These are phyloP conservation scores for Dromaius novaehollandiae DNA, from an alignment of 2,113 vertebrate genomes.

Conservation along the genomic window DNA sequence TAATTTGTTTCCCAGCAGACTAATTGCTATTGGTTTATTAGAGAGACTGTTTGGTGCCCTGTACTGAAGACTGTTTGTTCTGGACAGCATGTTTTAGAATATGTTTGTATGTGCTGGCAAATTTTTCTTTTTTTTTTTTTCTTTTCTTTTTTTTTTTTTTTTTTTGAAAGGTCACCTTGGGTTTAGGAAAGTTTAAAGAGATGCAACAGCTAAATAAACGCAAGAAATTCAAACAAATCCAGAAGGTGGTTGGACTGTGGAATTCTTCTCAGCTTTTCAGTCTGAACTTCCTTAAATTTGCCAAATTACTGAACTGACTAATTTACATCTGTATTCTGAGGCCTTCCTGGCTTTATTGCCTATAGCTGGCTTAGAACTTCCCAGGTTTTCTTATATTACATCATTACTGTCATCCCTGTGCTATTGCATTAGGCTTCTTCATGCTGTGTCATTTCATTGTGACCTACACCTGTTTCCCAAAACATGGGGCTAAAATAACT, in stretches of 20 bases:
- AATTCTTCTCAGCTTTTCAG: slow-evolving; percentile 52
- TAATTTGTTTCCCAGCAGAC: slow-evolving; percentile 48
- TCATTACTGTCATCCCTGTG: background rate
- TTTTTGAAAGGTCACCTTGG: slow-evolving; percentile 57
- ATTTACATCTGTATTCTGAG: slow-evolving; percentile 40
- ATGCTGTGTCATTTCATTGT: background rate
- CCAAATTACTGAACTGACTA: background rate
- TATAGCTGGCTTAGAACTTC: background rate
- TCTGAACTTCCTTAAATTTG: slow-evolving; percentile 47
- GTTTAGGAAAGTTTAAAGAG: slow-evolving; percentile 57
- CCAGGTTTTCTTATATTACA: slow-evolving; percentile 32
- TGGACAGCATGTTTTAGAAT: slow-evolving; percentile 57
- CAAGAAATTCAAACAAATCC: slow-evolving; percentile 48
- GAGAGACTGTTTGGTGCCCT: slow-evolving; percentile 49
- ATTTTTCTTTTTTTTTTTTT: slow-evolving; percentile 5
- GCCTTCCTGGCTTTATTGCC: slow-evolving; percentile 13
- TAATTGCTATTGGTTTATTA: slow-evolving; percentile 67
- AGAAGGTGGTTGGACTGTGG: slow-evolving; percentile 23
- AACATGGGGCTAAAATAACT: slow-evolving; percentile 9
- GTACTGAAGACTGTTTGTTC: slow-evolving; percentile 70
- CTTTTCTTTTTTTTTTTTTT: background rate
- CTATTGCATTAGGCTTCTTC: slow-evolving; percentile 1
- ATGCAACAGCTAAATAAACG: slow-evolving; percentile 54
- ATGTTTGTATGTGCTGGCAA: slow-evolving; percentile 69
- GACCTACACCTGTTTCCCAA: background rate